Conservation (phyloP, 2,888 invertebrate species). For the Lathronympha strigana region DNA sequence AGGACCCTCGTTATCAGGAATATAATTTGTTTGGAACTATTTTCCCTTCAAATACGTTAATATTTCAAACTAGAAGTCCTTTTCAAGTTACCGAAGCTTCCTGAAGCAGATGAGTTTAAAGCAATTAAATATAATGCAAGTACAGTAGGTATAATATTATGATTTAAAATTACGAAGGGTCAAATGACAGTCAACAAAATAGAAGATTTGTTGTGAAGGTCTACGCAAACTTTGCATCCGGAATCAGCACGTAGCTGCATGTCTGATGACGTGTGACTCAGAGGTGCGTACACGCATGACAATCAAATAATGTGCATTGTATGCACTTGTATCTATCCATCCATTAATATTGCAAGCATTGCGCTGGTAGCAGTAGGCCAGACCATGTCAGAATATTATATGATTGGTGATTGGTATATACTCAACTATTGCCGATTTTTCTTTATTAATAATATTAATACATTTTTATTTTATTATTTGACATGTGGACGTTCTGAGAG, state of each 20-base stretch:
- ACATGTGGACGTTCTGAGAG: too few relatives aligned
- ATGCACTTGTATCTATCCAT: conserved; percentile 29
- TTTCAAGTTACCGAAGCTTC: conserved; percentile 47
- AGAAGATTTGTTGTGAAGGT: not conserved
- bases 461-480: too few relatives aligned
- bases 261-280: conserved; percentile 56
- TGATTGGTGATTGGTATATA: not conserved
- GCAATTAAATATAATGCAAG: not conserved
- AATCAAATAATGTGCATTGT: conserved; percentile 46
- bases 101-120: conserved; percentile 45
- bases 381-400: not conserved
- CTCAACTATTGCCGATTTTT: too few relatives aligned
- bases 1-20: not conserved
- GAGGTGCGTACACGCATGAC: conserved; percentile 49
- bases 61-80: conserved; percentile 26
- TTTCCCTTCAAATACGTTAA: conserved; percentile 5
- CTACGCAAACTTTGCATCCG: conserved; percentile 33
- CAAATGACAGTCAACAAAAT: not conserved
- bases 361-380: conserved; percentile 10
- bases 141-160: not conserved
- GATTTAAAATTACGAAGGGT: not conserved
- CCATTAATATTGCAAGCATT: conserved; percentile 18
- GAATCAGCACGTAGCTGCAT: conserved; percentile 50
- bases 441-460: too few relatives aligned
- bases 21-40: conserved; percentile 2